phyloP scores from a whole-genome alignment of 1,140 invertebrate genomes.

The Drosophila equinoxialis region DNA sequence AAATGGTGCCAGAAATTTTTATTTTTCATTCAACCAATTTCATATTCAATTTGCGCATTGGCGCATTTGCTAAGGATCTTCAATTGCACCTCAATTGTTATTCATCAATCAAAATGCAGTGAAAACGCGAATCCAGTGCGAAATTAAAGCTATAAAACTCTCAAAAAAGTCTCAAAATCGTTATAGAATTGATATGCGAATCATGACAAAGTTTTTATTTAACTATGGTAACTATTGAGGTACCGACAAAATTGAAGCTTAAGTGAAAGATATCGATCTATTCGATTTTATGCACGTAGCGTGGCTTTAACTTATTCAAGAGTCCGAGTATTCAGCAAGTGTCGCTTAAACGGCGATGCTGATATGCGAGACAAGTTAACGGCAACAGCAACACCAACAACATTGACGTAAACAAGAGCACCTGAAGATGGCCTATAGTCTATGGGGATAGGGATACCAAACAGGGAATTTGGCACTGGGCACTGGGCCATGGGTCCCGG shows the following conservation, averaged over 20 bases:
- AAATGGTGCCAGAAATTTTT: slow-evolving; percentile 53
- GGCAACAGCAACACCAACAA: background rate
- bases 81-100: background rate
- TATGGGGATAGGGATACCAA: background rate
- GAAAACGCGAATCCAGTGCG: no score
- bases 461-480: slow-evolving; percentile 13
- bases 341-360: slow-evolving; percentile 39
- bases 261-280: slow-evolving; percentile 47
- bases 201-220: slow-evolving; percentile 36
- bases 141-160: slow-evolving; percentile 15
- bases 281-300: slow-evolving; percentile 71
- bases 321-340: slow-evolving; percentile 51
- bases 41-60: slow-evolving; percentile 52
- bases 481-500: slow-evolving; percentile 8
- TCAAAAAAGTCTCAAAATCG: slow-evolving; percentile 18
- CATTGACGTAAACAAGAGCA: background rate
- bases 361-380: slow-evolving; percentile 45
- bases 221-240: slow-evolving; percentile 55
- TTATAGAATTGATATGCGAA: slow-evolving; percentile 61
- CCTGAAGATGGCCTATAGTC: slow-evolving; percentile 31
- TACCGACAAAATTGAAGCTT: no score
- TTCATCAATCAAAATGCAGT: slow-evolving; percentile 28
- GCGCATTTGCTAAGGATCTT: slow-evolving; percentile 9
- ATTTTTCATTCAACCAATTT: slow-evolving; percentile 25
- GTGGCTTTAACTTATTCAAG: slow-evolving; percentile 45